Evolutionary conservation across 2,797 vertebrate species (phyloP).

Genomic region (Echiichthys vipera): DNA sequence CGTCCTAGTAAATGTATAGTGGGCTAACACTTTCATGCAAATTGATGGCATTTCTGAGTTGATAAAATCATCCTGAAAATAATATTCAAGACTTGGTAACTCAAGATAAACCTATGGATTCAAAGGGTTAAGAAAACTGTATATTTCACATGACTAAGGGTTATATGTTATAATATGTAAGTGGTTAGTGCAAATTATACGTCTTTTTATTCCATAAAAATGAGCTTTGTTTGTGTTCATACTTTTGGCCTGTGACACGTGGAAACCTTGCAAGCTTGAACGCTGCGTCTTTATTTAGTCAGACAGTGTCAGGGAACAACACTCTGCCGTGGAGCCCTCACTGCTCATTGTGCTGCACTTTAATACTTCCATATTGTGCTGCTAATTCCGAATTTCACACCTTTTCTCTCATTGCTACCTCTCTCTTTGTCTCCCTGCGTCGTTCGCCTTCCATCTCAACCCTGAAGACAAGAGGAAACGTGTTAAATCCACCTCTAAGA

Average conservation of each 20-base stretch:
- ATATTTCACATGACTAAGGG: neutral
- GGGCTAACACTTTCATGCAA: too few species aligned
- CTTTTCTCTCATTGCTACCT: constrained; percentile 60
- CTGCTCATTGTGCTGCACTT: constrained; percentile 62
- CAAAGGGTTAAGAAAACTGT: neutral
- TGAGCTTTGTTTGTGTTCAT: neutral
- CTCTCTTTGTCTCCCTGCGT: constrained; percentile 62
- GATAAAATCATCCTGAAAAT: too few species aligned
- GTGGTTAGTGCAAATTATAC: neutral
- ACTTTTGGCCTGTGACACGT: constrained; percentile 24
- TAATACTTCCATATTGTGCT: constrained; percentile 72
- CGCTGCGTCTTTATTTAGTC: constrained; percentile 48
- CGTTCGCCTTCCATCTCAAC: constrained; percentile 56
- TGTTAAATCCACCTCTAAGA: constrained; percentile 82
- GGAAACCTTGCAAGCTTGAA: constrained; percentile 15
- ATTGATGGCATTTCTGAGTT: neutral
- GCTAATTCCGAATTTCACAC: constrained; percentile 79
- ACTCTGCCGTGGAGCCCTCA: constrained; percentile 27
- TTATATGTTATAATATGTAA: neutral
- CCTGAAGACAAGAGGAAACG: constrained; percentile 68
- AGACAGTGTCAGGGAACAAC: constrained; percentile 31
- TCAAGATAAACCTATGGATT: neutral
- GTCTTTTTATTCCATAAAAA: constrained; percentile 4
- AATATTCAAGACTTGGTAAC: neutral
- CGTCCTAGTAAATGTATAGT: too few species aligned